Conservation (phyloP, 2,888 invertebrate species). For the Sinotaia quadrata region DNA sequence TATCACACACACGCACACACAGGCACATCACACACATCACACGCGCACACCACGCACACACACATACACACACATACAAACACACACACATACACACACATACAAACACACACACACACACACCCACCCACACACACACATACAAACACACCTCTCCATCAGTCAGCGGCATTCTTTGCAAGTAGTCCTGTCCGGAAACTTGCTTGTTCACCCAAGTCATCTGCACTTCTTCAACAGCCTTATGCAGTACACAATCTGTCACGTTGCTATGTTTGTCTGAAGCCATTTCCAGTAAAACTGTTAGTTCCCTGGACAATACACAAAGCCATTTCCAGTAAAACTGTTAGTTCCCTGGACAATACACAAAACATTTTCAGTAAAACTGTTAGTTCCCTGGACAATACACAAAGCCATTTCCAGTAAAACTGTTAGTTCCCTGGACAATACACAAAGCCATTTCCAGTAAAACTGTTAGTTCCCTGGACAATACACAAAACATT, state of each 20-base stretch:
- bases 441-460: constrained; percentile 42
- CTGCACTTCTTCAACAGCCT: constrained; percentile 50
- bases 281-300: constrained; percentile 58
- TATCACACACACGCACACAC: too few species aligned
- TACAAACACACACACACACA: too few species aligned
- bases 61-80: too few species aligned
- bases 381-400: too few species aligned
- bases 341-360: too few species aligned
- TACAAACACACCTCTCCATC: constrained; percentile 50
- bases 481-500: not conserved
- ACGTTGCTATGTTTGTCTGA: constrained; percentile 26
- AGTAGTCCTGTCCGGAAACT: constrained; percentile 41
- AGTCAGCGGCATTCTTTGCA: constrained; percentile 57
- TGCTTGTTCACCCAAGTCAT: constrained; percentile 61
- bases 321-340: not conserved
- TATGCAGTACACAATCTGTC: constrained; percentile 44
- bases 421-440: not conserved
- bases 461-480: constrained; percentile 35
- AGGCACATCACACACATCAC: too few species aligned
- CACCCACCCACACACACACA: not conserved
- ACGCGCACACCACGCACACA: too few species aligned
- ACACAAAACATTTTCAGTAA: too few species aligned
- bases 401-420: too few species aligned
- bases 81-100: too few species aligned
- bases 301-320: constrained; percentile 53